Conservation (phyloP, 2,113 vertebrate species). For the Ctenomys sociabilis region DNA sequence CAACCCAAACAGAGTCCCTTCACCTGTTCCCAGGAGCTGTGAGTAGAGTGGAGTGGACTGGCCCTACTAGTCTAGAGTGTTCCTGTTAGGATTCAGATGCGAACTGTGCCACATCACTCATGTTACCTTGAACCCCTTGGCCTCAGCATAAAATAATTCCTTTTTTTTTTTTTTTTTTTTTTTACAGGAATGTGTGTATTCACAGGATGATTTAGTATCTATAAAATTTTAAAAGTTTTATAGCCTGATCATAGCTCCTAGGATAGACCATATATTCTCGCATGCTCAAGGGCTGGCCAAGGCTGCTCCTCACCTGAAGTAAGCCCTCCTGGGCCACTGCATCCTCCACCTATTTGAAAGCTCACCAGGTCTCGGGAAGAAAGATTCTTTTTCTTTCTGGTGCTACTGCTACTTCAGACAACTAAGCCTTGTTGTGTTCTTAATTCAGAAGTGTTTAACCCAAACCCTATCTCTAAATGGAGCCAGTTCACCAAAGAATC, state of each 20-base stretch:
- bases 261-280: background rate
- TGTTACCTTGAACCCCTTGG: background rate
- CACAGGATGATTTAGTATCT: background rate
- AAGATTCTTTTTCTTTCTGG: conserved; percentile 39
- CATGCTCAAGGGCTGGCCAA: background rate
- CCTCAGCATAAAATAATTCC: too few species aligned
- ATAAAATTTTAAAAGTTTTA: background rate
- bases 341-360: background rate
- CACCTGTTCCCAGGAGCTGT: background rate
- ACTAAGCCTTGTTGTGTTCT: conserved; percentile 1
- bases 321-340: conserved; percentile 5
- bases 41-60: background rate
- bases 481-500: conserved; percentile 39
- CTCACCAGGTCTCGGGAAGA: background rate
- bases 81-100: background rate
- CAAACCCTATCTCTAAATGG: conserved; percentile 16
- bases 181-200: background rate
- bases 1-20: background rate
- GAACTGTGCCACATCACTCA: background rate
- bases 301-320: background rate
- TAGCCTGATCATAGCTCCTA: background rate
- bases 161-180: too few species aligned
- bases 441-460: conserved; percentile 42
- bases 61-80: background rate
- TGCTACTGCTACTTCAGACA: conserved; percentile 37